Base-by-base conservation (phyloP, 2,888 invertebrate genomes). In the Rhyacophila evoluta region DNA sequence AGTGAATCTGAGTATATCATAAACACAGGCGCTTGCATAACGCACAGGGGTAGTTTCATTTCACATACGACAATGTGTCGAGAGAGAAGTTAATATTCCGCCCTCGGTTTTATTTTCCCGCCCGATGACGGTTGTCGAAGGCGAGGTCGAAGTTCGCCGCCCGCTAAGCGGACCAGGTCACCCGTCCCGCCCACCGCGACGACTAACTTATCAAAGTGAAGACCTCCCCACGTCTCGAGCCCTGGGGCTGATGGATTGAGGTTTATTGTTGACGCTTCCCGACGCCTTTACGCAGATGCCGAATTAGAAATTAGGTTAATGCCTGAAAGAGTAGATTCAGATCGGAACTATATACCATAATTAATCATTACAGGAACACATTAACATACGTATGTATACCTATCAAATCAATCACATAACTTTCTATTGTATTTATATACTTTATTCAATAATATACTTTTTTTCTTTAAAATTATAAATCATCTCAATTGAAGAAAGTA, bases 101-200 rank as follows among this genome's bases (percentile, higher is more conserved):
- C 25, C 55, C 55, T 55, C 55, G 19, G 55, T 55, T 55, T 55
- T 55, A 19, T 55, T 25, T 41, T 55, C 55, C 25, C 55, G 55
- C 55, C 55, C 19, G 19, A 19, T 8, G 55, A 2, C 55, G 36
- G 33, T 10, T 29, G 29, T 11, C 11, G 19, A 55, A 37, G 67
- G 74, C 25, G 74, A 72, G 73, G 25, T 25, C 38, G 41, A 39
- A 67, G 74, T 67, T 68, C 74, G 37, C 25, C 27, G 41, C 36
- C 67, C 67, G 67, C 36, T 2, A 74, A 74, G 72, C 79, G 73
- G 75, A 73, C n/a, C 79, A 75, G 79, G 75, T 79, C 79, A 79
- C 36, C 71, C 75, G 15, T 15, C 29, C 68, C 36, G 15, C 29
- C 12, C 12, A 11, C 41, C 67, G 28, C 33, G 27, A 28, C 39